Percentiles rank a stretch among this genome's conserved stretches.
Conservation (phyloP, 2,888 invertebrate species). For the Eurytoma adleriae region DNA sequence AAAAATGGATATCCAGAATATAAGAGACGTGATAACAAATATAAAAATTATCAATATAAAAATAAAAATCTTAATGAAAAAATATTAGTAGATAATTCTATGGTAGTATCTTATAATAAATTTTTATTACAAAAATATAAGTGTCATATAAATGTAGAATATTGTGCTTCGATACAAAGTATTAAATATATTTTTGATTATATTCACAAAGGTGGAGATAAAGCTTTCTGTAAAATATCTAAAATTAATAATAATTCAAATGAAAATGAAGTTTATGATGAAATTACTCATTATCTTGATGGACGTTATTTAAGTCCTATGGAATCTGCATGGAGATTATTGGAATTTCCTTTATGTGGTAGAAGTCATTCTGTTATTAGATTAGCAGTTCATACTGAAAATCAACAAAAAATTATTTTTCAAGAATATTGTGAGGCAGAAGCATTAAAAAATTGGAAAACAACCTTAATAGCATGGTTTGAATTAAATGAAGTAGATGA, state of each 20-base stretch:
- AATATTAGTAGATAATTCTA: neutral
- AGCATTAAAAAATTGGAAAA: neutral
- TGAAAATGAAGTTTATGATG: no score
- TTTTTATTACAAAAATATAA: slow-evolving; percentile 10
- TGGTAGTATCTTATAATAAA: slow-evolving; percentile 1
- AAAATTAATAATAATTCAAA: neutral
- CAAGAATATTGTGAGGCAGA: no score
- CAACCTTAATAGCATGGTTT: neutral
- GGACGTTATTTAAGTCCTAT: neutral
- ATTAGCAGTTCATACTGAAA: no score
- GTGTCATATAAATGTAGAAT: no score
- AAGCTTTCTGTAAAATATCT: neutral
- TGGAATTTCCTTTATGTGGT: neutral
- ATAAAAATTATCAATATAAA: neutral
- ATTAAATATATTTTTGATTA: no score
- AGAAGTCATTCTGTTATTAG: no score
- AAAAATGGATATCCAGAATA: no score
- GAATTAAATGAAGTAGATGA: neutral
- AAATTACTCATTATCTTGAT: no score
- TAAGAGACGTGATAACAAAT: no score
- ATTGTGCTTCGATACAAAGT: no score
- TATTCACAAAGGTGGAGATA: no score
- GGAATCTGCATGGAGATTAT: neutral
- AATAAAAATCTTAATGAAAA: neutral
- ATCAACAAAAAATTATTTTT: no score